A percentile compares a stretch with the other conserved stretches of the same genome.
Evolutionary conservation across 2,888 invertebrate genomes (phyloP).

Genomic region (Elegia similella): DNA sequence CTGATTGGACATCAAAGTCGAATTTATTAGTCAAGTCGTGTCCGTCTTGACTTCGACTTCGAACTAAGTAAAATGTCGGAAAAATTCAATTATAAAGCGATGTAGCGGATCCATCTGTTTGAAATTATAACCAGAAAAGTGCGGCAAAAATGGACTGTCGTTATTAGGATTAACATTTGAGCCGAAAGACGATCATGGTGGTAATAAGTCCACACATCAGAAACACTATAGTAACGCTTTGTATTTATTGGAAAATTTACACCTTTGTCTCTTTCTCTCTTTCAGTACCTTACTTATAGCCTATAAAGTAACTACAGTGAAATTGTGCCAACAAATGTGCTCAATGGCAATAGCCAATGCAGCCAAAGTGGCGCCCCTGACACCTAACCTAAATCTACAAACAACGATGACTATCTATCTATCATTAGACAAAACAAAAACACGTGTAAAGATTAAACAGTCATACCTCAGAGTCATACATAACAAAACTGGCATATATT

Average conservation of each 20-base stretch:
- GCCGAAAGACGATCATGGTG: no score
- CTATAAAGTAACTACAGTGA: constrained; percentile 15
- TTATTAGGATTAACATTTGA: no score
- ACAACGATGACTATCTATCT: constrained; percentile 16
- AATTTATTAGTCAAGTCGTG: background rate
- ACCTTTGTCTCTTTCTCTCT: no score
- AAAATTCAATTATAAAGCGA: background rate
- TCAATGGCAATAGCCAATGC: constrained; percentile 31
- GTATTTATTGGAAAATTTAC: no score
- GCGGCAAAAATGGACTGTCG: no score
- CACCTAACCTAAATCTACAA: constrained; percentile 36
- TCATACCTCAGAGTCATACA: no score
- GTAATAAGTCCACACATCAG: no score
- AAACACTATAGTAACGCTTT: no score
- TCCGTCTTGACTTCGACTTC: background rate
- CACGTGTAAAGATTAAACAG: background rate
- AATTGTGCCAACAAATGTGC: constrained; percentile 42
- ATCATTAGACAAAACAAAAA: constrained; percentile 7
- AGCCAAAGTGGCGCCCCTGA: constrained; percentile 58
- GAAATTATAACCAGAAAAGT: no score
- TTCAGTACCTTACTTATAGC: background rate
- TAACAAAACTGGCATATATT: no score
- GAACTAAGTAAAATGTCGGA: background rate
- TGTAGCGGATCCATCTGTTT: background rate
- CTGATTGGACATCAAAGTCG: background rate